Percentiles rank a stretch among this genome's conserved stretches.
Conservation (phyloP, 2,113 vertebrate species). For the Mungos mungo region DNA sequence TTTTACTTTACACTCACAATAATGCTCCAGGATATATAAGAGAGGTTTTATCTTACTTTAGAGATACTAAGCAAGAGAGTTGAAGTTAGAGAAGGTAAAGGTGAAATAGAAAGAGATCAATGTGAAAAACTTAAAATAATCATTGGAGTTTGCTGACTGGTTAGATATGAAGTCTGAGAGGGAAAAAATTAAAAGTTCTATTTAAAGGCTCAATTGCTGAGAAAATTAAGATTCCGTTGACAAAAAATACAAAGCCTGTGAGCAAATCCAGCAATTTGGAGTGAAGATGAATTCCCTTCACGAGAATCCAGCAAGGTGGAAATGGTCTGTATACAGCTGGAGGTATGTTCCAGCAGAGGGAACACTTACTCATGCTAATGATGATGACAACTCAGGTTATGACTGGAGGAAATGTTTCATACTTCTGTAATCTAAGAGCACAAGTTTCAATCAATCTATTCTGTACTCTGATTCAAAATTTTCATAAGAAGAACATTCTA, state of each 20-base stretch:
- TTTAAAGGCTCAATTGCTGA: not conserved
- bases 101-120: not conserved
- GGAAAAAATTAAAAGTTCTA: not conserved
- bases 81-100: not conserved
- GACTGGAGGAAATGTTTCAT: not conserved
- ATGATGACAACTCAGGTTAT: not conserved
- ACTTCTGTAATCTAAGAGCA: not conserved
- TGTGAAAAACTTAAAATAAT: not conserved
- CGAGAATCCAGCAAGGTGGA: not conserved
- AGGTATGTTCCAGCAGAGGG: not conserved
- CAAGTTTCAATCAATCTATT: not conserved
- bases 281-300: not conserved
- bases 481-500: not conserved
- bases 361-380: not conserved
- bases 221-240: not conserved
- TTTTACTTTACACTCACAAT: not conserved
- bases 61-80: not conserved
- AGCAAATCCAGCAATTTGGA: not conserved
- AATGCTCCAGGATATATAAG: not conserved
- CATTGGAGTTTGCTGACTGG: not conserved
- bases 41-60: not conserved
- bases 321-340: not conserved
- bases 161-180: not conserved
- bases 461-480: not conserved
- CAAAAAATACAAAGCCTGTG: not conserved